Evolutionary conservation across 2,888 invertebrate genomes (phyloP).

Genomic region (Drosophila putrida): DNA sequence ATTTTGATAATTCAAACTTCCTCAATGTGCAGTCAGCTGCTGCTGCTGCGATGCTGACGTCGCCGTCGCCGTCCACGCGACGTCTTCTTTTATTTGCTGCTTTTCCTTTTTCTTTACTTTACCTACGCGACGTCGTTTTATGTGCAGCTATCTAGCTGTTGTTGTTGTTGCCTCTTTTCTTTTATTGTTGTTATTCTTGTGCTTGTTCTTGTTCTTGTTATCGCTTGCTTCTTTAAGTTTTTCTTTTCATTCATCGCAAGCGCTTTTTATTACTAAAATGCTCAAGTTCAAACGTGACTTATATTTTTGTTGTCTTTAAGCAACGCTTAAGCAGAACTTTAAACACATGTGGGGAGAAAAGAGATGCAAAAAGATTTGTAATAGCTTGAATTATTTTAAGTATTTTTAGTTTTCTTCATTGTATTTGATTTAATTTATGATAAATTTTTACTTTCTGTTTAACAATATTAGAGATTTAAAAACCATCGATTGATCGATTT

Average conservation of each 20-base stretch:
- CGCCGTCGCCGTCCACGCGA: slow-evolving; percentile 21
- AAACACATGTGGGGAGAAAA: neutral
- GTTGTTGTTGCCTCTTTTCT: slow-evolving; percentile 10
- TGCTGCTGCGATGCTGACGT: neutral
- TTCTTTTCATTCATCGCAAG: slow-evolving; percentile 52
- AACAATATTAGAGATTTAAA: too few species aligned
- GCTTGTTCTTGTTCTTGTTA: slow-evolving; percentile 20
- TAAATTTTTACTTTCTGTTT: too few species aligned
- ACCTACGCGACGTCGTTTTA: slow-evolving; percentile 52
- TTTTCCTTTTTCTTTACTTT: slow-evolving; percentile 27
- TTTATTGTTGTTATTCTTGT: slow-evolving; percentile 8
- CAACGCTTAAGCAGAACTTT: slow-evolving; percentile 12
- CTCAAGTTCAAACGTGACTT: slow-evolving; percentile 57
- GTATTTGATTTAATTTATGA: too few species aligned
- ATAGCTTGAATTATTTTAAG: slow-evolving; percentile 2
- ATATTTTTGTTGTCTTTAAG: slow-evolving; percentile 23
- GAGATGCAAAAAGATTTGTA: neutral
- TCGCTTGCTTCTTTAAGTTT: slow-evolving; percentile 53
- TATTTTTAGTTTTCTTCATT: neutral
- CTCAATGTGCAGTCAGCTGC: slow-evolving; percentile 59
- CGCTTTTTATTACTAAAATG: slow-evolving; percentile 37
- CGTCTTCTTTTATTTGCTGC: slow-evolving; percentile 45
- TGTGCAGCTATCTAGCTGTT: slow-evolving; percentile 36
- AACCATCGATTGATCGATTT: too few species aligned
- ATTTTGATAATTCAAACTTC: slow-evolving; percentile 65